phyloP scores from a whole-genome alignment of 2,113 vertebrate genomes.

The Pardalotus punctatus region DNA sequence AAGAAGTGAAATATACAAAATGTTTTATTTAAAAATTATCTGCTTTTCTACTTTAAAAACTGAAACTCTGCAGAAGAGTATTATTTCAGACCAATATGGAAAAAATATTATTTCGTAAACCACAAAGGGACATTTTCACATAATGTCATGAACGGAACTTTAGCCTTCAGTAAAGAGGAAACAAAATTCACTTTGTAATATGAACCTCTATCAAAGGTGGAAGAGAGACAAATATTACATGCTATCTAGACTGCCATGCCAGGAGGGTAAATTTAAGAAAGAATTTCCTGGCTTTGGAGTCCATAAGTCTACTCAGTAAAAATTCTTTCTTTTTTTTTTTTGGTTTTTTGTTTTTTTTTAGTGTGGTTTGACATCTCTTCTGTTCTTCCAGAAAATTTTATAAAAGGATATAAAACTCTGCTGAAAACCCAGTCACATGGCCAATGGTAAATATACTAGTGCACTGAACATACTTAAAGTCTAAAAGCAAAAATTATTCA shows the following conservation, averaged over 20 bases:
- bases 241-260: background rate
- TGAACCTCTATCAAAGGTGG: constrained; percentile 15
- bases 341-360: background rate
- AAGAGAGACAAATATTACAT: constrained; percentile 15
- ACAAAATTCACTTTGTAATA: constrained; percentile 28
- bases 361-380: background rate
- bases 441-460: background rate
- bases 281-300: constrained; percentile 35
- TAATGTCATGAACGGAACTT: background rate
- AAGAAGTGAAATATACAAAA: background rate
- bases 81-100: constrained; percentile 20
- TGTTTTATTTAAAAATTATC: background rate
- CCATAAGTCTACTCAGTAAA: background rate
- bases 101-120: constrained; percentile 41
- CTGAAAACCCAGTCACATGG: background rate
- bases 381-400: background rate
- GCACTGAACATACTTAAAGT: background rate
- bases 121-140: constrained; percentile 35
- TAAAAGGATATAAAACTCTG: background rate
- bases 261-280: constrained; percentile 21
- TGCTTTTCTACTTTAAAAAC: constrained; percentile 26
- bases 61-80: background rate
- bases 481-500: background rate
- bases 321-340: background rate
- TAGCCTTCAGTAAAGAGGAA: constrained; percentile 8